phyloP scores from a whole-genome alignment of 2,113 vertebrate genomes.

The Leptocoma aspasia region DNA sequence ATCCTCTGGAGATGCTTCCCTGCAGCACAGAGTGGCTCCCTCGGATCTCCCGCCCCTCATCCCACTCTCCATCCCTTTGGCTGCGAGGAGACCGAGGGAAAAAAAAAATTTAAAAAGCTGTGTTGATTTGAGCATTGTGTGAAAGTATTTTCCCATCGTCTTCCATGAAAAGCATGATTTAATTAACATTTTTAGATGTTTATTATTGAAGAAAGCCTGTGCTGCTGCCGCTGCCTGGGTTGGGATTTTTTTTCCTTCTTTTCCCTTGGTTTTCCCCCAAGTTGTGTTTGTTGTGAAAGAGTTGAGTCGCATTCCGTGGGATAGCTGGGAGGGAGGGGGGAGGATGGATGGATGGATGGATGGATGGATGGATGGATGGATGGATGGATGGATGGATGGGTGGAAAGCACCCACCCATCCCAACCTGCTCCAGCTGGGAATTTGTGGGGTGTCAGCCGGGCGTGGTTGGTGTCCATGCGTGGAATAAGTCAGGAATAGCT shows the following conservation, averaged over 20 bases:
- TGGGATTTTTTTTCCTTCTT: neutral
- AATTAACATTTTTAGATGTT: slow-evolving; percentile 38
- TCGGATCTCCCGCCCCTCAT: neutral
- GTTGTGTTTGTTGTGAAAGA: slow-evolving; percentile 18
- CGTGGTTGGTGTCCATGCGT: neutral
- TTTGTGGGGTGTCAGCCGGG: neutral
- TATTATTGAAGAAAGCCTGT: slow-evolving; percentile 23
- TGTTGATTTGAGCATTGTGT: neutral
- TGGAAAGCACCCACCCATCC: neutral
- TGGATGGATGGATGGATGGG: too few relatives aligned
- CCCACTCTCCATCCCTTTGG: neutral
- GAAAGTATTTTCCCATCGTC: neutral
- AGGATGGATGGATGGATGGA: neutral
- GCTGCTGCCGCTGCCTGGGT: neutral
- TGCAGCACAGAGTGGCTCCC: neutral
- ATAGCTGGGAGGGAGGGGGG: neutral
- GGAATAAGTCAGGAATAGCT: neutral
- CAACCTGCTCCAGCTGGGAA: neutral
- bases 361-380: too few relatives aligned
- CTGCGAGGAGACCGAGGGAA: neutral
- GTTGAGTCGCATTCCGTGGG: neutral
- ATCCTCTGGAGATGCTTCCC: neutral
- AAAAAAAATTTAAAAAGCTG: neutral
- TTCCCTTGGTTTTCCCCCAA: neutral
- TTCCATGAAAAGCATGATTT: slow-evolving; percentile 23